Evolutionary conservation across 2,113 vertebrate species (phyloP).

Genomic region (Sclerurus mexicanus): DNA sequence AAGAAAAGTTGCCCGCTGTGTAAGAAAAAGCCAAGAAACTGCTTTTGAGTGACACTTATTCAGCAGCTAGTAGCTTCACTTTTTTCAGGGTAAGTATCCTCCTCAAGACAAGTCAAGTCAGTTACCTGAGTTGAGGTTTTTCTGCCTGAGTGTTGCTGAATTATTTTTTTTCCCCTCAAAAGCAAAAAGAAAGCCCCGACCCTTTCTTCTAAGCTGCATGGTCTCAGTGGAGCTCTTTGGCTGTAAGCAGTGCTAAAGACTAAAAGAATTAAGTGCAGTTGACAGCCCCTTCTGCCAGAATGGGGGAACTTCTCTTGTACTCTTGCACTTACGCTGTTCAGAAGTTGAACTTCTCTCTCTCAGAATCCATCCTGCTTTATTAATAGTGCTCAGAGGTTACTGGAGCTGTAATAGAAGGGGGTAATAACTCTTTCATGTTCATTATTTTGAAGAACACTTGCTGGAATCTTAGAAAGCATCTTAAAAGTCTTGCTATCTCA

Average conservation of each 20-base stretch:
- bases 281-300: background rate
- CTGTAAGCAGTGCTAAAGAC: background rate
- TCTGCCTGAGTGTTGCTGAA: slow-evolving; percentile 6
- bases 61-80: slow-evolving; percentile 88
- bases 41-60: slow-evolving; percentile 97
- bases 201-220: background rate
- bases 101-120: background rate
- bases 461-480: background rate
- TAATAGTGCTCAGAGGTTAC: background rate
- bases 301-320: background rate
- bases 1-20: slow-evolving; percentile 99
- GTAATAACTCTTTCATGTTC: background rate
- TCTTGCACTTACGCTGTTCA: background rate
- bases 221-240: background rate
- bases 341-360: background rate
- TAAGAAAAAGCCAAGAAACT: slow-evolving; percentile 99
- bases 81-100: slow-evolving; percentile 91
- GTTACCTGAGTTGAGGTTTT: background rate
- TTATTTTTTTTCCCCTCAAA: background rate
- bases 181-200: background rate
- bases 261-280: background rate
- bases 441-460: background rate
- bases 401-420: background rate
- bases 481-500: background rate
- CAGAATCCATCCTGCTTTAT: background rate